phyloP scores from a whole-genome alignment of 1,140 invertebrate genomes.

The Hylaeus volcanicus region DNA sequence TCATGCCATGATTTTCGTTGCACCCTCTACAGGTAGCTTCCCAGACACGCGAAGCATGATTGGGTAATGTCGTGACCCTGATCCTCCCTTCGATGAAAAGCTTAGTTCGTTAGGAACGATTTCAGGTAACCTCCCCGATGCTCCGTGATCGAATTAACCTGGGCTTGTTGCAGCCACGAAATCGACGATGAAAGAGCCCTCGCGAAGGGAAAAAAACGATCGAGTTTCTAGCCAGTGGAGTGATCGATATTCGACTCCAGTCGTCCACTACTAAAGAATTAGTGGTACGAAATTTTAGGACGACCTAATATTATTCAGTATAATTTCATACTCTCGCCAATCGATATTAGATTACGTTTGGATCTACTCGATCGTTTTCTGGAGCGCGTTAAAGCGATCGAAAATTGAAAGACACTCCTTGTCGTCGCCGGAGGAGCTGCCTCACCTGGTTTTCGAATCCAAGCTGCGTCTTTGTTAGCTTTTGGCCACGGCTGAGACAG shows the following conservation, averaged over 20 bases:
- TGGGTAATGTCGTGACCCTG: slow-evolving; percentile 41
- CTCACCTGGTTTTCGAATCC: slow-evolving; percentile 6
- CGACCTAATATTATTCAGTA: too few relatives aligned
- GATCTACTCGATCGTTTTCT: too few relatives aligned
- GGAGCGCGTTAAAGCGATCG: background rate
- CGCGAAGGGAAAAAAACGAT: background rate
- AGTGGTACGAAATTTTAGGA: too few relatives aligned
- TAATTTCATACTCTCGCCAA: too few relatives aligned
- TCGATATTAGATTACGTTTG: too few relatives aligned
- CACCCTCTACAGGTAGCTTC: background rate
- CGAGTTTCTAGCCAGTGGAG: background rate
- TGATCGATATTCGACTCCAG: background rate
- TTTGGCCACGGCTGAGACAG: background rate
- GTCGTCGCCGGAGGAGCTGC: too few relatives aligned
- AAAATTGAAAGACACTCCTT: background rate
- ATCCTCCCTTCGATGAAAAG: slow-evolving; percentile 14
- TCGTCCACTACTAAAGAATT: too few relatives aligned
- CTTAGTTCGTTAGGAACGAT: slow-evolving; percentile 17
- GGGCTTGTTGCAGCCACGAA: slow-evolving; percentile 12
- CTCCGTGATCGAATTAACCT: slow-evolving; percentile 1
- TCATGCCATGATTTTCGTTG: background rate
- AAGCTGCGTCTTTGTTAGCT: slow-evolving; percentile 9
- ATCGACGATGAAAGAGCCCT: slow-evolving; percentile 17
- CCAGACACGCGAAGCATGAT: slow-evolving; percentile 20
- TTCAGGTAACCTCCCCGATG: slow-evolving; percentile 6